Base-by-base conservation (phyloP, 2,888 invertebrate species). In the Cataglyphis albicans region DNA sequence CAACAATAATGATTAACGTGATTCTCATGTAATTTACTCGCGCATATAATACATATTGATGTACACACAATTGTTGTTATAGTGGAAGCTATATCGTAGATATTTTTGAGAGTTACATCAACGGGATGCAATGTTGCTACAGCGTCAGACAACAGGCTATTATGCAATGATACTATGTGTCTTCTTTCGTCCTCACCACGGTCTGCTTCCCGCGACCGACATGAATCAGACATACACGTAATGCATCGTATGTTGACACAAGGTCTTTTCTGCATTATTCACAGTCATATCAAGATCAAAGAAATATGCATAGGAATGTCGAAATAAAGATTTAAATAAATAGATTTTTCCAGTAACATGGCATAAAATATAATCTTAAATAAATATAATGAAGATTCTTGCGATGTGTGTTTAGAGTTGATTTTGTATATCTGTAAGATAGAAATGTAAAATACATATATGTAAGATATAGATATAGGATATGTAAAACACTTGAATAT, bases 61-160 rank as follows among this genome's bases (percentile, higher is more conserved):
- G 32, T 32, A 67, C 10, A 6, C 29, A 9, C 15, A 3, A 41
- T 55, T n/a, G 12, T n/a, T 18, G 35, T 12, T 55, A 32, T 6
- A 48, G 5, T 48, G 48, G 5, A 10, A 25, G 7, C 9, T 41
- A 10, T n/a, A 57, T 9, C 29, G 21, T 41, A 32, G 32, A 7
- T 78, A 78, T 78, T 78, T 67, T 67, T 41, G 57, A 57, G n/a
- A 29, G 21, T 78, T 78, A 57, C 76, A 78, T 78, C 76, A 78
- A 78, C 41, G 41, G 41, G 32, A 21, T 25, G 29, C 76, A 64
- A 67, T 67, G 57, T 78, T 67, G 9, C 10, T 76, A 38, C 38
- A 52, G 35, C 38, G 4, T 5, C 29, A 25, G 29, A 76, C 64
- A 64, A 55, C 75, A 75, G 75, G 29, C 29, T 29, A 41, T 76